Evolutionary conservation across 2,797 vertebrate genomes (phyloP).

Genomic region (Clangula hyemalis): DNA sequence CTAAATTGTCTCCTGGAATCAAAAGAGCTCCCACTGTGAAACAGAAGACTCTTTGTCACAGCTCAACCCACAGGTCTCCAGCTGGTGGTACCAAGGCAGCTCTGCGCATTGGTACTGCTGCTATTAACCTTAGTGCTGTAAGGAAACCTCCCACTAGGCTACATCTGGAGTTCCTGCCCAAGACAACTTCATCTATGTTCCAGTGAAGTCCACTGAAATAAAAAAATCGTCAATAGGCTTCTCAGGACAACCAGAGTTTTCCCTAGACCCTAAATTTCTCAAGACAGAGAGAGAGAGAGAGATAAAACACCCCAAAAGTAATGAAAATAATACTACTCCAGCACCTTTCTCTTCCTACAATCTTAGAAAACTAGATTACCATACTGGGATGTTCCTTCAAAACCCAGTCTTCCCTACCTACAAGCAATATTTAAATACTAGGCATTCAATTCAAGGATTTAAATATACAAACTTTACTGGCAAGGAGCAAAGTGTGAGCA

Average conservation of each 20-base stretch:
- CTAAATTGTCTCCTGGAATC: background rate
- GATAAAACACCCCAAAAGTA: background rate
- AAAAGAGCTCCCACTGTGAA: background rate
- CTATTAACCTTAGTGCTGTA: background rate
- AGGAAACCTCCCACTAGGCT: background rate
- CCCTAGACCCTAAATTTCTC: background rate
- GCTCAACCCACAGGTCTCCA: background rate
- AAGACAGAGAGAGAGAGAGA: background rate
- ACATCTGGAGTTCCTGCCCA: background rate
- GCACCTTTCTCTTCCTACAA: background rate
- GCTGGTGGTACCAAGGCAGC: background rate
- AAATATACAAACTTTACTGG: background rate
- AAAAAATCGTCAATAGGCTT: background rate
- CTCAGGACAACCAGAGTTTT: background rate
- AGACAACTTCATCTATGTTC: background rate
- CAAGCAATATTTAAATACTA: background rate
- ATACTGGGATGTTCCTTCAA: background rate
- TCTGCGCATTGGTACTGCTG: background rate
- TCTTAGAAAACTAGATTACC: background rate
- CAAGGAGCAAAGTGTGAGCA: background rate
- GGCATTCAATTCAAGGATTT: background rate
- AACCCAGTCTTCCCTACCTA: background rate
- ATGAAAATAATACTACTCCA: background rate
- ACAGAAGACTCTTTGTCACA: background rate
- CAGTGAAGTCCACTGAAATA: background rate